These are phyloP conservation scores for Selenia dentaria DNA, from an alignment of 2,888 invertebrate species.

Conservation along the genomic window DNA sequence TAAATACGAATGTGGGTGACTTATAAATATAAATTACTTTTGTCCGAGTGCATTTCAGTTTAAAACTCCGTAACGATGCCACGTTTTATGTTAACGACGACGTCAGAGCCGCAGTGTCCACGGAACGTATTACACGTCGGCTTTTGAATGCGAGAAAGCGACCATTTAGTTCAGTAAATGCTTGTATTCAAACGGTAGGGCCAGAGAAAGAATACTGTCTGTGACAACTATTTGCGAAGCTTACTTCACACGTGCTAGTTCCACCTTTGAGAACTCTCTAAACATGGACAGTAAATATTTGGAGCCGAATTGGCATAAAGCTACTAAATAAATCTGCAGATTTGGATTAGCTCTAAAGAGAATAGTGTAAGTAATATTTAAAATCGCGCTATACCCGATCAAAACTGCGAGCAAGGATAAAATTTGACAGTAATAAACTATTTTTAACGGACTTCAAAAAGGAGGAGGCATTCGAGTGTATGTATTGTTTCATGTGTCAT, in stretches of 20 bases:
- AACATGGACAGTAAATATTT: conserved; percentile 25
- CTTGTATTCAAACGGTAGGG: conserved; percentile 33
- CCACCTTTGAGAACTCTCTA: conserved; percentile 33
- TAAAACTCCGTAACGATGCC: conserved; percentile 8
- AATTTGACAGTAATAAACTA: too few relatives aligned
- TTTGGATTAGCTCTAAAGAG: too few relatives aligned
- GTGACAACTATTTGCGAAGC: conserved; percentile 45
- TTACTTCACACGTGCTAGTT: conserved; percentile 37
- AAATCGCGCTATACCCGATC: too few relatives aligned
- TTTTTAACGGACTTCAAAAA: too few relatives aligned
- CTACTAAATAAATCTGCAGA: conserved; percentile 5
- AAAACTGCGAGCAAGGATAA: too few relatives aligned
- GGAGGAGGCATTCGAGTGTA: too few relatives aligned
- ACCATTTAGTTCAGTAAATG: conserved; percentile 38
- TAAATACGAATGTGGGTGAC: conserved; percentile 33
- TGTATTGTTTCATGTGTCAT: too few relatives aligned
- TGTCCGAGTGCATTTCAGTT: conserved; percentile 17
- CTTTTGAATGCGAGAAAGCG: conserved; percentile 41
- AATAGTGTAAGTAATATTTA: too few relatives aligned
- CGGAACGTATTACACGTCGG: conserved; percentile 10
- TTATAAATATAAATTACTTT: conserved; percentile 27
- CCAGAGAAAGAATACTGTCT: conserved; percentile 39
- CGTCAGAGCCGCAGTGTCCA: conserved; percentile 13
- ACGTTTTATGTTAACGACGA: conserved; percentile 19
- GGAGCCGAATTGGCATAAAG: conserved; percentile 13